A percentile compares a stretch with the other conserved stretches of the same genome.
phyloP scores from a whole-genome alignment of 2,113 vertebrate species.

The Pygoscelis antarcticus region DNA sequence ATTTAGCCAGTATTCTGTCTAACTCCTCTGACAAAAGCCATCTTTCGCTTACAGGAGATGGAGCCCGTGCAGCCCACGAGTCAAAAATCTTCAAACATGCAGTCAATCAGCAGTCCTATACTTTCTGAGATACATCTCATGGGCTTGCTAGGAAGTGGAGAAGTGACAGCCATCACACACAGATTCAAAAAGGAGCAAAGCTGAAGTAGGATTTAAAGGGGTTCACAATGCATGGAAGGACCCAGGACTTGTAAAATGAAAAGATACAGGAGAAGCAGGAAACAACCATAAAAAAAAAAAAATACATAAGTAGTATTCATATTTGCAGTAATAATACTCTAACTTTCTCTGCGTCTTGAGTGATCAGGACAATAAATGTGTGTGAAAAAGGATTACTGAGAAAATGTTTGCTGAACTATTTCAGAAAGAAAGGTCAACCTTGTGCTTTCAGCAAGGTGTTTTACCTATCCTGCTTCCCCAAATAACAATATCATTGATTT shows the following conservation, averaged over 20 bases:
- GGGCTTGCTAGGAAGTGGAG: not conserved
- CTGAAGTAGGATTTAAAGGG: not conserved
- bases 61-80: not conserved
- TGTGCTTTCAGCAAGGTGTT: not conserved
- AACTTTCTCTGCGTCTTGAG: not conserved
- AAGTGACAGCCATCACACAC: not conserved
- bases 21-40: not conserved
- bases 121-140: not conserved
- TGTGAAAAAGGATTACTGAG: not conserved
- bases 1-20: not conserved
- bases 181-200: not conserved
- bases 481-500: not conserved
- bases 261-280: not conserved
- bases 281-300: not conserved
- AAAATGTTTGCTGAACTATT: not conserved
- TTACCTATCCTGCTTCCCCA: not conserved
- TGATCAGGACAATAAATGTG: not conserved
- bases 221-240: not conserved
- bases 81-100: not conserved
- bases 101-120: not conserved
- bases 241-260: not conserved
- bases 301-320: not conserved
- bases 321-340: not conserved
- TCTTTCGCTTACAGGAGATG: not conserved
- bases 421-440: not conserved